Percentiles rank a stretch among this genome's conserved stretches.
These are phyloP conservation scores for Seriola quinqueradiata DNA, from an alignment of 2,113 vertebrate genomes.

Conservation along the genomic window DNA sequence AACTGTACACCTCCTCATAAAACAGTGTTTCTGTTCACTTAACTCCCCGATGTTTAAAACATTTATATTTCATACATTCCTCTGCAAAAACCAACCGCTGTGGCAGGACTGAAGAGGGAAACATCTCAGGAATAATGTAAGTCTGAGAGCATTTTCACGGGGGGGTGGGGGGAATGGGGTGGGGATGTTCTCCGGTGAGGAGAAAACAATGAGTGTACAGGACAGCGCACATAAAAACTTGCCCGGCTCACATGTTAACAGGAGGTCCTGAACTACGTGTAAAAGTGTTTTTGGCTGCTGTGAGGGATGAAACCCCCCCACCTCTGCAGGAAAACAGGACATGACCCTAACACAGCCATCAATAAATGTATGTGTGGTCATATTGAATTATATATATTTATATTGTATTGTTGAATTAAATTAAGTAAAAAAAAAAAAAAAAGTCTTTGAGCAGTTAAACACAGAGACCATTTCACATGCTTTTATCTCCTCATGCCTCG, in stretches of 20 bases:
- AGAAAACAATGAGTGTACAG: conserved; percentile 32
- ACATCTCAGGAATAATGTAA: conserved; percentile 19
- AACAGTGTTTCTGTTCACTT: background rate
- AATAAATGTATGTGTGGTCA: no score
- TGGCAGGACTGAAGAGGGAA: conserved; percentile 45
- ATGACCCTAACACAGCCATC: background rate
- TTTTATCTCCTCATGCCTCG: no score
- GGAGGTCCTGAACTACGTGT: conserved; percentile 42
- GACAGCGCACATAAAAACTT: conserved; percentile 44
- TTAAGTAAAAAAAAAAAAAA: background rate
- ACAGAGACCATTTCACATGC: no score
- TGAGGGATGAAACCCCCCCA: background rate
- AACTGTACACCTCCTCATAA: background rate
- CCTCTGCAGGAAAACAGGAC: background rate
- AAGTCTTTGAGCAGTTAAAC: background rate
- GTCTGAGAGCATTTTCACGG: background rate
- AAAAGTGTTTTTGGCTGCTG: conserved; percentile 47
- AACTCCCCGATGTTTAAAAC: background rate
- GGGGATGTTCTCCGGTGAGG: background rate
- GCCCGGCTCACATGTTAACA: conserved; percentile 31
- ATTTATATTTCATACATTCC: conserved; percentile 23
- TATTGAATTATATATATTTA: no score
- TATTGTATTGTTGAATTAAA: no score
- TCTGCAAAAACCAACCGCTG: conserved; percentile 44
- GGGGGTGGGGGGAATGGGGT: no score